Conservation (phyloP, 2,113 vertebrate genomes). For the Cebidichthys violaceus region DNA sequence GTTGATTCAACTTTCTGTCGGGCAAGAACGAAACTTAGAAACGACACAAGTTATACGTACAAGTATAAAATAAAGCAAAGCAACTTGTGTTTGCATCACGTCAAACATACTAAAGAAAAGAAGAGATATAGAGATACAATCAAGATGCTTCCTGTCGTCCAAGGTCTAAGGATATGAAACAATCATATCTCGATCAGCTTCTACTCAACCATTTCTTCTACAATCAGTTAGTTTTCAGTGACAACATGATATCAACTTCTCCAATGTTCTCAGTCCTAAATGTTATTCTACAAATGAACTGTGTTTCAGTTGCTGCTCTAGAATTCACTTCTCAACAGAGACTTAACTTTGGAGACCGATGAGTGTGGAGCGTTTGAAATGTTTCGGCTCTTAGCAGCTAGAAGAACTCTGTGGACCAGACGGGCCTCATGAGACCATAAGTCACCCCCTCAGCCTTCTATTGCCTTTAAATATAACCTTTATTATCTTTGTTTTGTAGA, state of each 20-base stretch:
- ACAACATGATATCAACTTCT: not conserved
- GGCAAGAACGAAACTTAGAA: not conserved
- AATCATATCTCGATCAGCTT: not conserved
- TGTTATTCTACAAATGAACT: not conserved
- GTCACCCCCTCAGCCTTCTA: not conserved
- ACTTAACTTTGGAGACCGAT: not conserved
- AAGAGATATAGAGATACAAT: not conserved
- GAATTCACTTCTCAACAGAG: not conserved
- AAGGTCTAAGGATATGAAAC: too few relatives aligned
- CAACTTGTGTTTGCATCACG: too few relatives aligned
- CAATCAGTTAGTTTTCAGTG: not conserved
- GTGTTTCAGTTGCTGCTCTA: not conserved
- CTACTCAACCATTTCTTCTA: not conserved
- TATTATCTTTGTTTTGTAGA: conserved; percentile 81
- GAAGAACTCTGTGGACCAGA: conserved; percentile 45
- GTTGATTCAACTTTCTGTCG: not conserved
- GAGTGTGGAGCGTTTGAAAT: not conserved
- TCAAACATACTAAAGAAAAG: not conserved
- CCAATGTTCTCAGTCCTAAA: not conserved
- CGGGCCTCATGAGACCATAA: conserved; percentile 5
- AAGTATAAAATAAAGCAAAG: not conserved
- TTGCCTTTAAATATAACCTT: not conserved
- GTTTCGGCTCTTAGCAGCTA: not conserved
- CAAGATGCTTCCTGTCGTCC: too few relatives aligned
- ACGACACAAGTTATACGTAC: not conserved